Evolutionary conservation across 2,888 invertebrate genomes (phyloP), one percentile per base, ranked within the genome.

Genomic region (Acrobeloides nanus): DNA sequence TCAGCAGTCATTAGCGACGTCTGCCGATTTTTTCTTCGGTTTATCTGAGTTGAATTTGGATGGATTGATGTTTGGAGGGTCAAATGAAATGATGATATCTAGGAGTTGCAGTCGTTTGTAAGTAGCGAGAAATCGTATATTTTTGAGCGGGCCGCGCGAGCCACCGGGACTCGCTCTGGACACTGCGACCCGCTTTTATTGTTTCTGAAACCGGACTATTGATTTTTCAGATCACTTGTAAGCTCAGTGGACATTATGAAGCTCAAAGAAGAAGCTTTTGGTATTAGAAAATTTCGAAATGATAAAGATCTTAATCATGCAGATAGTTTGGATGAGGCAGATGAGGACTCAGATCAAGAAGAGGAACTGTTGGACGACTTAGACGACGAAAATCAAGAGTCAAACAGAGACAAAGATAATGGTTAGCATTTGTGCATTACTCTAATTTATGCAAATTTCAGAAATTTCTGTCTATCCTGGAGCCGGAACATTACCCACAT

Each of bases 21-120:
- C 32, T 8, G 23, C 42, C n/a, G 54, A 56, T 25, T 40, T 49
- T 18, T 53, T 55, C 41, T 53, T 55, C 32, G 53, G 53, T 15
- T 39, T 26, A 8, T 37, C 41, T 7, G 53, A 53, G 27, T 37
- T 53, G 27, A 48, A 48, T 26, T 26, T 48, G 37, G 21, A 35
- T 26, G 46, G 47, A 4, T n/a, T n/a, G n/a, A 51, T 44, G 5
- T n/a, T 17, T n/a, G 46, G 32, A 48, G 31, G 12, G 46, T 18
- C n/a, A n/a, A n/a, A n/a, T n/a, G n/a, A n/a, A n/a, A n/a, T n/a
- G n/a, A n/a, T n/a, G n/a, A n/a, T n/a, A n/a, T n/a, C n/a, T n/a
- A n/a, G n/a, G n/a, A n/a, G n/a, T n/a, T n/a, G n/a, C n/a, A n/a
- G n/a, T n/a, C n/a, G n/a, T n/a, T n/a, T n/a, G n/a, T n/a, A n/a